Evolutionary conservation across 2,888 invertebrate genomes (phyloP).

Genomic region (Ypsolopha scabrella): DNA sequence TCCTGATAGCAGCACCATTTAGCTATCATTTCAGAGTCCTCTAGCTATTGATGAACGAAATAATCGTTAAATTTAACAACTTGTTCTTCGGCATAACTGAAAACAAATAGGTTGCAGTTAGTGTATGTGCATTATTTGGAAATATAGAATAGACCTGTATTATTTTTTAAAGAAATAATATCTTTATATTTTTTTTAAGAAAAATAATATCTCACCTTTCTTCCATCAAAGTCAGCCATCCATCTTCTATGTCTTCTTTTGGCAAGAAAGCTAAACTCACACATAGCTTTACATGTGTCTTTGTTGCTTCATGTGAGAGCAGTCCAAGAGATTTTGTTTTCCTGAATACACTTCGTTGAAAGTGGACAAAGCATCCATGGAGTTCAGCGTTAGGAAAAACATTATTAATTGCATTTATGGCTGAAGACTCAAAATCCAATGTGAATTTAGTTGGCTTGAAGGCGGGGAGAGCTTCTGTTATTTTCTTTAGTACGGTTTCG

Average conservation of each 20-base stretch:
- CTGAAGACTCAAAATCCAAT: no score
- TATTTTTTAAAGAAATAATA: no score
- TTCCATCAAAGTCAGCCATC: background rate
- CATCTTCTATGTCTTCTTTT: conserved; percentile 4
- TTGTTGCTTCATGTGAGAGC: conserved; percentile 5
- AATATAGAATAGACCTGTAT: background rate
- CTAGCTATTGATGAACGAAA: conserved; percentile 10
- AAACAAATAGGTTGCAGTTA: conserved; percentile 4
- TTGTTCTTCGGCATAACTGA: conserved; percentile 7
- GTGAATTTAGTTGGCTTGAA: no score
- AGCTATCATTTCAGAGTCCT: conserved; percentile 7
- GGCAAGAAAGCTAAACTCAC: conserved; percentile 4
- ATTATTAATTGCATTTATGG: background rate
- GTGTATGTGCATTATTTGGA: no score
- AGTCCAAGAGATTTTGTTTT: conserved; percentile 5
- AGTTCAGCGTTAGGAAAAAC: background rate
- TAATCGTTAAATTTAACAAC: conserved; percentile 10
- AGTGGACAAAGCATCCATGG: background rate
- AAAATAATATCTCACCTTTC: no score
- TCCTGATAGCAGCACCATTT: conserved; percentile 9
- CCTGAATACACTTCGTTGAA: conserved; percentile 3
- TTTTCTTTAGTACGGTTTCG: no score
- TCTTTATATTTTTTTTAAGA: no score
- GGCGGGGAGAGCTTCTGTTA: no score
- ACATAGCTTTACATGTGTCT: conserved; percentile 3